Conservation (phyloP, 2,113 vertebrate genomes). For the Gulo gulo region DNA sequence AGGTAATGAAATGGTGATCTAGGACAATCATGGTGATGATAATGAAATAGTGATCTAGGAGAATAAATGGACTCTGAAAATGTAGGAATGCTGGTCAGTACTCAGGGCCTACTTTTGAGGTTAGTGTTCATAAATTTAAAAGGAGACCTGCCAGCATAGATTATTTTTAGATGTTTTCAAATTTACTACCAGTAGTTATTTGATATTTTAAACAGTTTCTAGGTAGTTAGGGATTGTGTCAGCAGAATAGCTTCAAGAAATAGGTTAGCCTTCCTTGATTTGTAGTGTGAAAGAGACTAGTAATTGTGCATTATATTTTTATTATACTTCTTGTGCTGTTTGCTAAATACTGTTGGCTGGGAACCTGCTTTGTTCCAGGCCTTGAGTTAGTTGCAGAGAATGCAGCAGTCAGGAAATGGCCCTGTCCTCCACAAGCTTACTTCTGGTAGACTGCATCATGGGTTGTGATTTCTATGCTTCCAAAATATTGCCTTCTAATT, state of each 20-base stretch:
- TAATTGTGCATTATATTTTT: slow-evolving; percentile 26
- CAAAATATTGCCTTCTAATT: not conserved
- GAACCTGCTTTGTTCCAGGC: not conserved
- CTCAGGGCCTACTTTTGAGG: not conserved
- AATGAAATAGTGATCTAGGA: not conserved
- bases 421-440: not conserved
- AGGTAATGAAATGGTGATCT: not conserved
- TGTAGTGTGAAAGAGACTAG: not conserved
- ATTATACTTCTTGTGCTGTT: not conserved
- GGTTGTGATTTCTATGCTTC: not conserved
- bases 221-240: slow-evolving; percentile 4
- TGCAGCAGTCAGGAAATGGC: not conserved
- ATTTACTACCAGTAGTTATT: not conserved
- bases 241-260: not conserved
- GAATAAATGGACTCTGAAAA: not conserved
- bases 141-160: not conserved
- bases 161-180: slow-evolving; percentile 16
- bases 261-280: slow-evolving; percentile 12
- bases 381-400: not conserved
- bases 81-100: not conserved
- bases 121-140: not conserved
- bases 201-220: slow-evolving; percentile 34
- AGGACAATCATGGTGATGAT: not conserved
- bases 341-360: not conserved
- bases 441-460: not conserved